Evolutionary conservation across 2,797 vertebrate species (phyloP).

Genomic region (Paguma larvata): DNA sequence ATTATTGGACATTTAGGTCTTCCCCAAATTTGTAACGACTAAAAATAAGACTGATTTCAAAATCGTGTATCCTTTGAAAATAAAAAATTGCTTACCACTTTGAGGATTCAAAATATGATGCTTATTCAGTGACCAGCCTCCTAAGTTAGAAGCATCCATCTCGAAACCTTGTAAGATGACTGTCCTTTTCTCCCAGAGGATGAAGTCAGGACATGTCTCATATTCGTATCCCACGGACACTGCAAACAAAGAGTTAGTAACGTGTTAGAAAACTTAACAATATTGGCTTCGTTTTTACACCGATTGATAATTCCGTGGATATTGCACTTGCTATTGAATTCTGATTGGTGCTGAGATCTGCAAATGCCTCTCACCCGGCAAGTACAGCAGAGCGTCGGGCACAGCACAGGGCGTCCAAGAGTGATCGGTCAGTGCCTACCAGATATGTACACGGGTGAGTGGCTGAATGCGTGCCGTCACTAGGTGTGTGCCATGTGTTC

Average conservation of each 20-base stretch:
- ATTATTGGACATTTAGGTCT: too few species aligned
- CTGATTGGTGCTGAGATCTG: slow-evolving; percentile 28
- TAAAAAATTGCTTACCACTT: slow-evolving; percentile 92
- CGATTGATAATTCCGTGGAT: slow-evolving; percentile 44
- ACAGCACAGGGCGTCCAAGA: not conserved
- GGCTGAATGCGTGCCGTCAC: not conserved
- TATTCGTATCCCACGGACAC: slow-evolving; percentile 98
- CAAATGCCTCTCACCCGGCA: not conserved
- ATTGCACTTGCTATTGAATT: slow-evolving; percentile 20
- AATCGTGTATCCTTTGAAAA: not conserved
- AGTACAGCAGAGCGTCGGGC: not conserved
- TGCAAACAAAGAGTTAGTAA: slow-evolving; percentile 88
- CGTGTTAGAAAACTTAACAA: slow-evolving; percentile 75
- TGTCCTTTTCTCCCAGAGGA: slow-evolving; percentile 96
- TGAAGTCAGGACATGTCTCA: slow-evolving; percentile 94
- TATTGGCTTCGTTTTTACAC: slow-evolving; percentile 66
- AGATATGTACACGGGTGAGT: not conserved
- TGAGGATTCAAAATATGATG: slow-evolving; percentile 97
- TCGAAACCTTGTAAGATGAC: slow-evolving; percentile 97
- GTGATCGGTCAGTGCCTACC: not conserved
- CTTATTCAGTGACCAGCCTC: slow-evolving; percentile 97
- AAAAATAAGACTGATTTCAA: not conserved
- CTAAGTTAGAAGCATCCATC: slow-evolving; percentile 96
- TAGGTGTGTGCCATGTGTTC: not conserved
- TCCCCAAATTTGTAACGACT: too few species aligned